These are phyloP conservation scores for Acanthosepion pharaonis DNA, from an alignment of 2,888 invertebrate species.

Conservation along the genomic window DNA sequence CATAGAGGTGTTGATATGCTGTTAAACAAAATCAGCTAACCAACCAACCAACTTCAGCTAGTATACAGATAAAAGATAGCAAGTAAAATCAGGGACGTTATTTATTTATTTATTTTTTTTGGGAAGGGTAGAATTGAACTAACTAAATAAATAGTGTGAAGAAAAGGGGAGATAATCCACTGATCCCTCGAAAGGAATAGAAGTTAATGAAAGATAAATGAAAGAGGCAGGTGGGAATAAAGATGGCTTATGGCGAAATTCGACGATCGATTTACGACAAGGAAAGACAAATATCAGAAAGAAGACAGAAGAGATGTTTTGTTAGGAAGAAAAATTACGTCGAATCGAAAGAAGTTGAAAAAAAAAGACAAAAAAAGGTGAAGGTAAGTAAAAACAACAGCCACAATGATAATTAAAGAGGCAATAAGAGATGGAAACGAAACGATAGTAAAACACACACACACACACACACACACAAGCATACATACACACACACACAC, in stretches of 20 bases:
- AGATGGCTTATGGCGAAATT: background rate
- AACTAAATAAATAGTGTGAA: background rate
- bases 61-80: too few relatives aligned
- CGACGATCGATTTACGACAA: background rate
- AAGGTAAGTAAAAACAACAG: background rate
- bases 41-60: too few relatives aligned
- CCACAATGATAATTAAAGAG: background rate
- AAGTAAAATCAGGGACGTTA: too few relatives aligned
- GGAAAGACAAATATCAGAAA: background rate
- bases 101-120: too few relatives aligned
- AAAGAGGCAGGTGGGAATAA: background rate
- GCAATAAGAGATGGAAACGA: background rate
- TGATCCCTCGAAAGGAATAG: background rate
- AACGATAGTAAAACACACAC: background rate
- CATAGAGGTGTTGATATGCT: too few relatives aligned
- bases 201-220: conserved; percentile 14
- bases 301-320: background rate
- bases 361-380: background rate
- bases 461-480: too few relatives aligned
- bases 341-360: background rate
- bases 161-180: background rate
- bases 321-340: background rate
- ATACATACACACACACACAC: too few relatives aligned
- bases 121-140: background rate
- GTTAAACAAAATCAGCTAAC: too few relatives aligned